Base-by-base conservation (phyloP, 2,113 vertebrate genomes). In the Pycnonotus jocosus region DNA sequence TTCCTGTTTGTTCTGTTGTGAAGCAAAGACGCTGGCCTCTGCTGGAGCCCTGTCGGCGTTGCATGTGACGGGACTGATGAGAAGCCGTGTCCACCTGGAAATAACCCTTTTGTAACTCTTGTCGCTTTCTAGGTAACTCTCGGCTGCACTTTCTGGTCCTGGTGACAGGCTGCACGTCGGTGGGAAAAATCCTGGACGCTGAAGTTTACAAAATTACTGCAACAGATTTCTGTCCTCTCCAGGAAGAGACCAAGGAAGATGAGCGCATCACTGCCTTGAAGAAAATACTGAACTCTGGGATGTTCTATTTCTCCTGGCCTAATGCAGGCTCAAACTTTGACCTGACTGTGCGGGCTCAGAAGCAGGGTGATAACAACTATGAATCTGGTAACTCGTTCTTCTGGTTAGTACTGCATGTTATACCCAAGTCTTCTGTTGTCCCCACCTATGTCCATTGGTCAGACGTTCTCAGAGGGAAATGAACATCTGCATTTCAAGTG, bases 151-250 rank as follows among this genome's bases (percentile, higher is more conserved):
- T 98, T 93, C 96, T 98, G 97, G 98, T 98, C 60, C 66, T 98
- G 96, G 98, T 98, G 95, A 98, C 98, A 30, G 98, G 98, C 94
- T 98, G 98, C 95, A 95, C 97, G 0, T 98, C 98, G 0, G 98
- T 98, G 90, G 98, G 98, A 93, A 97, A 97, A 95, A 97, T 98
- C 66, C 97, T 98, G 65, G 98, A 98, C 2, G 95, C 98, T 8
- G 98, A 98, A 93, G 98, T 98, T 97, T 98, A 97, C 96, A 98
- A 98, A 91, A 98, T 98, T 95, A 98, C 98, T 3, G 91, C 97
- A 95, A 97, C 96, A 40, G 98, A 98, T 79, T 98, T 98, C 65
- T 97, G 95, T 95, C 98, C 98, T 35, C 98, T 98, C 47, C 98
- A 98, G 96, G 98, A 97, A 90, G 98, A 97, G 86, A 95, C 92